These are phyloP conservation scores for Callaeas wilsoni DNA, from an alignment of 2,113 vertebrate genomes.

Conservation along the genomic window DNA sequence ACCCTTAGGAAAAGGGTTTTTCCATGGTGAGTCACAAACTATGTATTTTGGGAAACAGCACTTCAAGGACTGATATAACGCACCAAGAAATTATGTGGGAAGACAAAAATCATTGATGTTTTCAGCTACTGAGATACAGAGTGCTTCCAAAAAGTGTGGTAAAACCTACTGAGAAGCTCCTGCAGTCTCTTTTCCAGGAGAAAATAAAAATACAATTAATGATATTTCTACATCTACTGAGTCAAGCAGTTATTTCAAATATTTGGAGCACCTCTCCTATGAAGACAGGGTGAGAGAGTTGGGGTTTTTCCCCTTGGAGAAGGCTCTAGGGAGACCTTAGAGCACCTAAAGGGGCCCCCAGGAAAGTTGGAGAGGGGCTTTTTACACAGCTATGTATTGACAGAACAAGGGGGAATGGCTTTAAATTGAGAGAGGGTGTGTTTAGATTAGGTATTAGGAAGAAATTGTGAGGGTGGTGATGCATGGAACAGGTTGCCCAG, in stretches of 20 bases:
- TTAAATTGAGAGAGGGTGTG: neutral
- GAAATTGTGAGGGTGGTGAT: neutral
- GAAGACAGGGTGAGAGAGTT: neutral
- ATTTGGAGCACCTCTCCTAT: neutral
- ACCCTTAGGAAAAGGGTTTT: conserved; percentile 22
- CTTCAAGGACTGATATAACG: conserved; percentile 23
- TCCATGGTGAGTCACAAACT: conserved; percentile 44
- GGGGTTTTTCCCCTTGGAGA: neutral
- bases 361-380: neutral
- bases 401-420: neutral
- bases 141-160: neutral
- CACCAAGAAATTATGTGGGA: conserved; percentile 38
- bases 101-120: conserved; percentile 39
- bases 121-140: conserved; percentile 8
- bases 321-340: neutral
- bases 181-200: neutral
- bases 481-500: neutral
- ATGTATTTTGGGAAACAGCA: conserved; percentile 44
- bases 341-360: neutral
- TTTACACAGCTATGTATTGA: neutral
- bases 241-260: neutral
- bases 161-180: neutral
- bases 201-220: neutral
- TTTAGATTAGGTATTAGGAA: neutral
- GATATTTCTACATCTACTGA: neutral